phyloP scores from a whole-genome alignment of 1,140 invertebrate species.

The Sminthurides bifidus region DNA sequence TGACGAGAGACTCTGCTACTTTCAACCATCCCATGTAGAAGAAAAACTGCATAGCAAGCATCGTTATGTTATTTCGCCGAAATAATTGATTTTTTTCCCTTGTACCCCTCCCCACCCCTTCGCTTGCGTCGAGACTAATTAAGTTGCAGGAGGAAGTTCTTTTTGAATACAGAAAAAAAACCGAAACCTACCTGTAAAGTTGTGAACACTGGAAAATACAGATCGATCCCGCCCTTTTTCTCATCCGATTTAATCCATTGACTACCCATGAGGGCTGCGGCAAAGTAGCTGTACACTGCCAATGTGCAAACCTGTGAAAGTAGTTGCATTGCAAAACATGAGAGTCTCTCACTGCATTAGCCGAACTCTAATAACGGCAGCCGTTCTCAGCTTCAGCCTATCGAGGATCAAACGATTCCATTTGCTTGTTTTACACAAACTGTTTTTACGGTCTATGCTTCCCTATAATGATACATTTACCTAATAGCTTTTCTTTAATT shows the following conservation, averaged over 20 bases:
- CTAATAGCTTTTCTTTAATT: no score
- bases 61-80: no score
- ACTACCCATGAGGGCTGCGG: conserved; percentile 64
- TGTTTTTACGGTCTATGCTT: no score
- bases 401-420: no score
- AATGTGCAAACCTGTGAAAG: conserved; percentile 86
- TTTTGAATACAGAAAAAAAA: conserved; percentile 43
- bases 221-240: conserved; percentile 45
- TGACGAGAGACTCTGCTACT: conserved; percentile 70
- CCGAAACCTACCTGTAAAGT: conserved; percentile 47
- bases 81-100: no score
- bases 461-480: no score
- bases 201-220: conserved; percentile 81
- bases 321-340: neutral
- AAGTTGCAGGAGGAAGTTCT: no score
- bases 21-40: conserved; percentile 90
- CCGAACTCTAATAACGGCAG: no score
- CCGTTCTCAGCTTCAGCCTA: no score
- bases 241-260: conserved; percentile 53
- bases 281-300: conserved; percentile 81
- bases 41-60: conserved; percentile 49
- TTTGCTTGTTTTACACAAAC: no score
- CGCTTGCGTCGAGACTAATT: no score
- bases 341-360: neutral
- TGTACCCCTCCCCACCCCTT: no score